Conservation (phyloP, 2,797 vertebrate genomes). For the Corythornis leucogaster region DNA sequence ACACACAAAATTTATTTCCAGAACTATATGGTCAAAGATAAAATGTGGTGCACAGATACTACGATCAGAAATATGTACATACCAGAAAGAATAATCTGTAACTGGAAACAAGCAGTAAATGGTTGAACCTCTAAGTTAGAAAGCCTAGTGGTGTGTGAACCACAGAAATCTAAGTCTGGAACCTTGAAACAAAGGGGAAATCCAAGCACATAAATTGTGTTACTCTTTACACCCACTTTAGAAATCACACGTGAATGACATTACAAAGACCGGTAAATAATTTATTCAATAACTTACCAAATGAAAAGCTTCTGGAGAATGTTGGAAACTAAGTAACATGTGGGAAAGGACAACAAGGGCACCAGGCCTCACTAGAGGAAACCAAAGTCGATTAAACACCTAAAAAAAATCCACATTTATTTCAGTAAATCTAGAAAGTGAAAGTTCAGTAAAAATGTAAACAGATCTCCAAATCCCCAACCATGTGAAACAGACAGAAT, state of each 20-base stretch:
- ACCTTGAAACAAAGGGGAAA: neutral
- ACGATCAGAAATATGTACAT: neutral
- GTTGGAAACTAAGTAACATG: conserved; percentile 99
- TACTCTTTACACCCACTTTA: neutral
- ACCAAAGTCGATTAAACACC: conserved; percentile 98
- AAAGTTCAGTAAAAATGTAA: neutral
- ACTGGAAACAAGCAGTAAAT: neutral
- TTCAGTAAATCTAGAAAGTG: neutral
- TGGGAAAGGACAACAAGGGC: conserved; percentile 95
- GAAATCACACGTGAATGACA: neutral
- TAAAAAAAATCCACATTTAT: conserved; percentile 53
- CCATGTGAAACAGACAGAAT: neutral
- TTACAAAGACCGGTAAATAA: neutral
- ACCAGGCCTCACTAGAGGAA: conserved; percentile 95
- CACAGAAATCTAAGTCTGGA: neutral
- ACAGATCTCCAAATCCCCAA: neutral
- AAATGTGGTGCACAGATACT: neutral
- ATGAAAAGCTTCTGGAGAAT: conserved; percentile 98
- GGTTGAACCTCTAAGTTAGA: neutral
- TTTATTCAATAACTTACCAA: conserved; percentile 83
- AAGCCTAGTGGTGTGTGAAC: neutral
- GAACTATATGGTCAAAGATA: neutral
- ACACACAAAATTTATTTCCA: neutral
- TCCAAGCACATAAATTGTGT: neutral
- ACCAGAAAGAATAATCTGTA: neutral